Evolutionary conservation across 2,888 invertebrate species (phyloP).

Genomic region (Eilema depressum): DNA sequence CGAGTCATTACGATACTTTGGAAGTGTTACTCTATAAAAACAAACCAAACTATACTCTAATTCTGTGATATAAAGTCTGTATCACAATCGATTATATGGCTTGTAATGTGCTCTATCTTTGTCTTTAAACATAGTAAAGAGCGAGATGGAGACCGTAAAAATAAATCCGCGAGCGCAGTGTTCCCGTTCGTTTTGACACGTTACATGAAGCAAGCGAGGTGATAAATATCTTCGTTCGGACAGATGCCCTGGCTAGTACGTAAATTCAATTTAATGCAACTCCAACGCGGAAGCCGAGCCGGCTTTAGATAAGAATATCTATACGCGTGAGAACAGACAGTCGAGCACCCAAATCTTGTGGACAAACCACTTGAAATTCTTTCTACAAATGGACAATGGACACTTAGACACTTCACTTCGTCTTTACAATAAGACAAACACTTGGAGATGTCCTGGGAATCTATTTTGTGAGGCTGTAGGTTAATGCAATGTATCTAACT

Average conservation of each 20-base stretch:
- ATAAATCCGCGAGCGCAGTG: conserved; percentile 75
- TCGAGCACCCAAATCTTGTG: conserved; percentile 70
- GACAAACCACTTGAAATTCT: conserved; percentile 72
- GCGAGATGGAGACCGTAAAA: conserved; percentile 67
- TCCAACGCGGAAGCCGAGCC: conserved; percentile 69
- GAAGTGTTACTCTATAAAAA: conserved; percentile 70
- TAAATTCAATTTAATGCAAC: conserved; percentile 66
- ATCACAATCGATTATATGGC: conserved; percentile 58
- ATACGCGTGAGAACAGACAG: conserved; percentile 72
- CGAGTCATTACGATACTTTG: conserved; percentile 83
- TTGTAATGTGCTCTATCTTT: conserved; percentile 61
- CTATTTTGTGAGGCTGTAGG: conserved; percentile 52
- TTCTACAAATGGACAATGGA: conserved; percentile 62
- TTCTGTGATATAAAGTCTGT: conserved; percentile 66
- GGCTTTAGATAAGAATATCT: conserved; percentile 45
- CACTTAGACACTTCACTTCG: conserved; percentile 60
- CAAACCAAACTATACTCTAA: conserved; percentile 75
- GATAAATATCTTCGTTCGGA: conserved; percentile 79
- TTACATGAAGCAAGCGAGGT: conserved; percentile 73
- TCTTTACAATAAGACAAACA: conserved; percentile 73
- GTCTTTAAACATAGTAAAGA: conserved; percentile 61
- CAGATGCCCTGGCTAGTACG: conserved; percentile 65
- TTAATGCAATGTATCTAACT: conserved; percentile 46
- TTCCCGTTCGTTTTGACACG: conserved; percentile 80
- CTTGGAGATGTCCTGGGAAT: conserved; percentile 60